These are phyloP conservation scores for Nannoperca australis DNA, from an alignment of 2,797 vertebrate genomes.

Conservation along the genomic window DNA sequence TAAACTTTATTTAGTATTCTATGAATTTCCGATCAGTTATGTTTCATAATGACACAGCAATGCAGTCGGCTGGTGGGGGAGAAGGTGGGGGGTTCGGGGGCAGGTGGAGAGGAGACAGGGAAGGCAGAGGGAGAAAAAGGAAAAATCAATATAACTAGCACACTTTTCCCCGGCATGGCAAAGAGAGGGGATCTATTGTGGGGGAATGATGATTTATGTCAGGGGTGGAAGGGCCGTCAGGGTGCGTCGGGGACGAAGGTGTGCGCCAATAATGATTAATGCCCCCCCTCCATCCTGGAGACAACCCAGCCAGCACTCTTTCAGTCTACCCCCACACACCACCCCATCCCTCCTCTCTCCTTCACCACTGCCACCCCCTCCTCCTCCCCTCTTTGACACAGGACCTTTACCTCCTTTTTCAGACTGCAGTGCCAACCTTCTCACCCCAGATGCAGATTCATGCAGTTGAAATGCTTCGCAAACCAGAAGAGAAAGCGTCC, in stretches of 20 bases:
- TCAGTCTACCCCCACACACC: slow-evolving; percentile 55
- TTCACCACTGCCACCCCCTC: not conserved
- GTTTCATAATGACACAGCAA: slow-evolving; percentile 98
- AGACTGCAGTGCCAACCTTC: slow-evolving; percentile 20
- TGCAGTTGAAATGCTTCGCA: not conserved
- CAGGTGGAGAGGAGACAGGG: slow-evolving; percentile 53
- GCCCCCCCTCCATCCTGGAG: slow-evolving; percentile 85
- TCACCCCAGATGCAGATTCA: not conserved
- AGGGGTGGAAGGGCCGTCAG: slow-evolving; percentile 93
- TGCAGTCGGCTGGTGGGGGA: slow-evolving; percentile 72
- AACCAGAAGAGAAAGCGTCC: not conserved
- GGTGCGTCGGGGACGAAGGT: slow-evolving; percentile 92
- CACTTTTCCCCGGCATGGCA: slow-evolving; percentile 91
- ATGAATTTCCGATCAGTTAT: slow-evolving; percentile 99
- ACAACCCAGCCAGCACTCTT: slow-evolving; percentile 76
- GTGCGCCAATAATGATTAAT: slow-evolving; percentile 99
- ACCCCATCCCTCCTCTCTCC: slow-evolving; percentile 33
- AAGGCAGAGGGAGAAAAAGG: slow-evolving; percentile 80
- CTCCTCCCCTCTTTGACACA: slow-evolving; percentile 18
- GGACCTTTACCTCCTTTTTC: slow-evolving; percentile 43
- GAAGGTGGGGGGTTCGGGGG: slow-evolving; percentile 48
- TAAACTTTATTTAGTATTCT: slow-evolving; percentile 99
- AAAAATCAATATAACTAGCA: slow-evolving; percentile 98
- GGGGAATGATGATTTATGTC: slow-evolving; percentile 99
- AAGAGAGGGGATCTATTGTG: slow-evolving; percentile 89